Evolutionary conservation across 2,888 invertebrate species (phyloP), one percentile per base, ranked within the genome.

Genomic region (Halictus quadricinctus): DNA sequence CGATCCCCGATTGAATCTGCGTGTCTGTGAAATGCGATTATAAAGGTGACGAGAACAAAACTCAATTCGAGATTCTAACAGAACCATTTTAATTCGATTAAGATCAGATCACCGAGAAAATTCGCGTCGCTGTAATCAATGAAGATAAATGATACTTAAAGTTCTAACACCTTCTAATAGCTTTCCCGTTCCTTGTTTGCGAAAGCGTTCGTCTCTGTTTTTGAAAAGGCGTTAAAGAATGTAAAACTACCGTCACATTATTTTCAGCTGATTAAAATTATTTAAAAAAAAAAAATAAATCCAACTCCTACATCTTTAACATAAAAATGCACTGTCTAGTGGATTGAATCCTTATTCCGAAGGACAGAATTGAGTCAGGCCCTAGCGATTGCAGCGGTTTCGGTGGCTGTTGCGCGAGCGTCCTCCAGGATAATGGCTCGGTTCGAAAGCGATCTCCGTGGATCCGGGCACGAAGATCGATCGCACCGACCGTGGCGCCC

Each of bases 1-100:
- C 69, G n/a, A 82, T 81, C 41, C 43, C 76, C 29, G 72, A 72
- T 50, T 80, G 46, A 58, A 77, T 58, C 83, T 70, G 72, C 58
- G 48, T 74, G 64, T 76, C 50, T 48, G 36, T 18, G 43, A 66
- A 78, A 29, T 74, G 12, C 25, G 60, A 72, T 60, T 72, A 10
- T 36, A 29, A 66, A 66, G 66, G 36, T 66, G 66, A 66, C 36
- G 36, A 66, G 36, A 66, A 36, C 54, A 54, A 29, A 18, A 36
- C 7, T 66, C 18, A 29, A 66, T 66, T 66, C 15, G 10, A 21
- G 29, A 18, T 7, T 18, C 15, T 3, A 66, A 36, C 18, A 66
- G 15, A 66, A 66, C 15, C 18, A 66, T 66, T 66, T 36, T 36
- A 21, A 66, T 66, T 18, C 18, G 4, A 66, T 29, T 66, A 64